Evolutionary conservation across 1,140 invertebrate species (phyloP), one percentile per base, ranked within the genome.

Genomic region (Orchesella cincta): DNA sequence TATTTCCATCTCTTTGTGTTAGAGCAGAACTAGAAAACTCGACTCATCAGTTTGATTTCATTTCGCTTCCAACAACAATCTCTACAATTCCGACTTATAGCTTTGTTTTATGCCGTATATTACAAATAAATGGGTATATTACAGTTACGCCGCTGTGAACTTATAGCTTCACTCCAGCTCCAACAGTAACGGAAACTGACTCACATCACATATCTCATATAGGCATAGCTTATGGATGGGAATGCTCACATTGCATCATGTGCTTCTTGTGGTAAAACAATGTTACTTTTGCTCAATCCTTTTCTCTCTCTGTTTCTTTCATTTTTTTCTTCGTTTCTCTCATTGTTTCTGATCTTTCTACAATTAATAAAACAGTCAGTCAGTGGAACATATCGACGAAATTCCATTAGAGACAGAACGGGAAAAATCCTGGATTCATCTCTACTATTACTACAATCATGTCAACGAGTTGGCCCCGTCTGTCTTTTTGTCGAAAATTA

Each of bases 391-490:
- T 67, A 57, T 26, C 54, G 54, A 57, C 26, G 54, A 23, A 57
- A 57, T 57, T 57, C 54, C 54, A 57, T 16, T 57, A 57, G 3
- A 57, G 12, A 18, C 54, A 46, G 12, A 23, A 23, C 8, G 54
- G 26, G 54, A 57, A 57, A 57, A 8, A 18, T 57, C 54, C 26
- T 57, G 54, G 23, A 57, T 5, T 57, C 54, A 23, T 57, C 14
- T 26, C 26, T 23, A 23, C 5, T 29, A 67, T 33, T 33, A 31
- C 62, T 67, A 33, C 62, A 26, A 67, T 29, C 29, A 67, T 67
- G 62, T 67, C 62, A 67, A 67, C 62, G 62, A 67, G 62, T 67
- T 67, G 62, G 62, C 62, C 62, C 14, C 62, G 33, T 67, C 62
- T 67, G 62, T 67, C 62, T 67, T 67, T 67, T 33, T 8, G 62